phyloP scores from a whole-genome alignment of 2,888 invertebrate genomes.

The Tridacna crocea region DNA sequence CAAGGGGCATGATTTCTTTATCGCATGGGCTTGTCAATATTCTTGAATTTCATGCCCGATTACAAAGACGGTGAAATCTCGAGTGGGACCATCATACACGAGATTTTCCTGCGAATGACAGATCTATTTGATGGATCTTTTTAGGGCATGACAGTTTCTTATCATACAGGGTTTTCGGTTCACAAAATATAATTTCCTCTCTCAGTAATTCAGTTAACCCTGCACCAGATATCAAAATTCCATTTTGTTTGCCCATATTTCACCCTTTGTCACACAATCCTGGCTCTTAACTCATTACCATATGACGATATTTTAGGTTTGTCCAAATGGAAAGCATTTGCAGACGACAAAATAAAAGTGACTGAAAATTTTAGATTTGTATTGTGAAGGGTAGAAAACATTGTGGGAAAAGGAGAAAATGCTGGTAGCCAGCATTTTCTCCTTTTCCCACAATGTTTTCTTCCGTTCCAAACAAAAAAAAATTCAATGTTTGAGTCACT shows the following conservation, averaged over 20 bases:
- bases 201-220: no score
- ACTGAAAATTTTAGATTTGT: no score
- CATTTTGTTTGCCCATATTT: no score
- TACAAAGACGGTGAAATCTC: constrained; percentile 1
- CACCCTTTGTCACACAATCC: no score
- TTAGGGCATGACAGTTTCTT: neutral
- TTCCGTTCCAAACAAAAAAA: neutral
- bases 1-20: neutral
- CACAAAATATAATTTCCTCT: no score
- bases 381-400: no score
- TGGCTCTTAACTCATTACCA: no score
- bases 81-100: neutral
- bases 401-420: neutral
- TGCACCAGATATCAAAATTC: no score
- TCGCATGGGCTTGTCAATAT: neutral
- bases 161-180: neutral
- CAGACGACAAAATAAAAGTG: no score
- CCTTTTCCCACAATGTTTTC: neutral
- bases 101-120: neutral
- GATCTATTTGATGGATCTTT: constrained; percentile 4
- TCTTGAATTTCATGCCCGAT: constrained; percentile 10
- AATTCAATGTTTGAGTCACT: no score
- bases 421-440: neutral
- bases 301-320: no score
- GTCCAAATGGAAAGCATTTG: no score